These are phyloP conservation scores for Emydoidea blandingii DNA, from an alignment of 2,797 vertebrate genomes.

Conservation along the genomic window DNA sequence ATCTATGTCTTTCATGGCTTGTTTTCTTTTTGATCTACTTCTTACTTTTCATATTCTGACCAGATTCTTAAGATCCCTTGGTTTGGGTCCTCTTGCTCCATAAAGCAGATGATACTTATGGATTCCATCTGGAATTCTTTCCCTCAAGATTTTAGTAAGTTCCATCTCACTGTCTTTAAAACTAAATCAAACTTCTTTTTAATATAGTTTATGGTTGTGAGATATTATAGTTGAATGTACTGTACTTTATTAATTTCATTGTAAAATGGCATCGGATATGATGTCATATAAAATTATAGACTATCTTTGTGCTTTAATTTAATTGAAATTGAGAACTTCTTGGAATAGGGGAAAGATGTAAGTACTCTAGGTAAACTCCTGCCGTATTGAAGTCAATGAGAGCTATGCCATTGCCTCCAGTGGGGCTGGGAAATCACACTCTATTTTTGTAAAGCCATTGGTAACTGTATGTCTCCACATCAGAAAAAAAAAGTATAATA, in stretches of 20 bases:
- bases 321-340: not conserved
- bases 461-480: not conserved
- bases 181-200: not conserved
- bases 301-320: not conserved
- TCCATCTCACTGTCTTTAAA: not conserved
- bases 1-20: not conserved
- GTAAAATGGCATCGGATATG: not conserved
- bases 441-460: not conserved
- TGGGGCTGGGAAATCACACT: not conserved
- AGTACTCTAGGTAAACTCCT: not conserved
- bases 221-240: not conserved
- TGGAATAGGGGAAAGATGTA: not conserved
- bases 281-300: not conserved
- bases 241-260: not conserved
- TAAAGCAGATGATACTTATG: not conserved
- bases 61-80: not conserved
- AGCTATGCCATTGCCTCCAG: not conserved
- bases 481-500: not conserved
- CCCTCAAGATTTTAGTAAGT: not conserved
- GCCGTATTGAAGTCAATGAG: not conserved
- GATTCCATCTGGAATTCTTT: not conserved
- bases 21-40: not conserved
- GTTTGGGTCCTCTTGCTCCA: not conserved
- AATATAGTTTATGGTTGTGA: not conserved
- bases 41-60: not conserved